These are phyloP conservation scores for Stegodyphus dumicola DNA, from an alignment of 1,140 invertebrate genomes.

Conservation along the genomic window DNA sequence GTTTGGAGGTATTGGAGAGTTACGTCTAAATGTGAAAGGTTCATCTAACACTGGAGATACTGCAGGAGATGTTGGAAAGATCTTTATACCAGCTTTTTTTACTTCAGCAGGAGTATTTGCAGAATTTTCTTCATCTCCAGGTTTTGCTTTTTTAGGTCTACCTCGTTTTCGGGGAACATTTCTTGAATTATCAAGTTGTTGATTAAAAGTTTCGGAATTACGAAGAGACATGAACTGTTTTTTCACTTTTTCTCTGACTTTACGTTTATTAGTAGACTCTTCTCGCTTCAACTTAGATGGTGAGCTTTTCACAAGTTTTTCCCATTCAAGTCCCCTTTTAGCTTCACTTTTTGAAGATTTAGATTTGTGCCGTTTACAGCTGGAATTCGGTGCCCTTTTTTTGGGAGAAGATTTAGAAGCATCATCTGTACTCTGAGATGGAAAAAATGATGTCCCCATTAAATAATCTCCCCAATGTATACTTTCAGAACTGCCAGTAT, in stretches of 20 bases:
- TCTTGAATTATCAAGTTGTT: background rate
- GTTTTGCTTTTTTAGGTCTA: too few species aligned
- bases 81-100: background rate
- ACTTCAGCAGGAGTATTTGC: background rate
- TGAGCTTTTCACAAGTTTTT: background rate
- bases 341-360: background rate
- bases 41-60: too few species aligned
- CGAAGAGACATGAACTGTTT: background rate
- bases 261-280: background rate
- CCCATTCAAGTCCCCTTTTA: background rate
- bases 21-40: background rate
- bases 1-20: too few species aligned
- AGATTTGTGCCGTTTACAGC: background rate
- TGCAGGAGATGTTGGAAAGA: background rate
- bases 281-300: background rate
- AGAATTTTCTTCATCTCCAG: too few species aligned
- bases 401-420: background rate
- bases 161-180: background rate
- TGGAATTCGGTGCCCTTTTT: background rate
- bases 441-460: background rate
- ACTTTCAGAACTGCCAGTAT: background rate
- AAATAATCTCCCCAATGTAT: background rate
- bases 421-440: background rate
- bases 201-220: background rate
- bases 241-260: background rate